These are phyloP conservation scores for Diadumene lineata DNA, from an alignment of 92 coral and sea anemone genomes.

Conservation along the genomic window DNA sequence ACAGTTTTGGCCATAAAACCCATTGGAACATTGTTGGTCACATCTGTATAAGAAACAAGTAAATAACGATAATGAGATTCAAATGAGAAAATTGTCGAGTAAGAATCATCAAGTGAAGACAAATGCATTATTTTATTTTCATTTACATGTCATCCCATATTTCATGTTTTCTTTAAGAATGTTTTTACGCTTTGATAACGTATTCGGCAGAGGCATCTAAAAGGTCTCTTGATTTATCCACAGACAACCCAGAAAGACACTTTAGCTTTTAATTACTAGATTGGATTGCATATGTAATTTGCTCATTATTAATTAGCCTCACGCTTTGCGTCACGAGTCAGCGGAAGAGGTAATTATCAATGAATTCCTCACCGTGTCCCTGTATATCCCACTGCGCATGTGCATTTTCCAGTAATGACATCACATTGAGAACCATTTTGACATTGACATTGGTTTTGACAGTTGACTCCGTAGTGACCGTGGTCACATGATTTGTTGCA, in stretches of 20 bases:
- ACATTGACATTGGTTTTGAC: conserved; percentile 66
- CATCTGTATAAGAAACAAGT: conserved; percentile 38
- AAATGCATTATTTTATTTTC: too few species aligned
- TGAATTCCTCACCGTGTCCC: conserved; percentile 77
- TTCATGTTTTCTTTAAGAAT: too few species aligned
- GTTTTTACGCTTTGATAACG: too few species aligned
- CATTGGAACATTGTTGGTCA: conserved; percentile 42
- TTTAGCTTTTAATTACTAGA: too few species aligned
- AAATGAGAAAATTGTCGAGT: too few species aligned
- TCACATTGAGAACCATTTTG: conserved; percentile 72
- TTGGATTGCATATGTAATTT: too few species aligned
- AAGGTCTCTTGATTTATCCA: too few species aligned
- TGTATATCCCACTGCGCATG: conserved; percentile 73
- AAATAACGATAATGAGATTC: too few species aligned
- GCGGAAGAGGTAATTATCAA: neutral
- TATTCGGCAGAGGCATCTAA: too few species aligned
- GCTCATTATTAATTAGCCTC: neutral
- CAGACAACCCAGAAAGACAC: too few species aligned
- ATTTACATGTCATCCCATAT: too few species aligned
- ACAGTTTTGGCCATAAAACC: conserved; percentile 71
- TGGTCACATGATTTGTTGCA: conserved; percentile 76
- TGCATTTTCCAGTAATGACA: conserved; percentile 77
- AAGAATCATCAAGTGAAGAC: too few species aligned
- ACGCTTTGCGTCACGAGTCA: neutral
- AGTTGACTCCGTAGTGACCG: conserved; percentile 85